Evolutionary conservation across 2,797 vertebrate genomes (phyloP).

Genomic region (Neoniphon sammara): DNA sequence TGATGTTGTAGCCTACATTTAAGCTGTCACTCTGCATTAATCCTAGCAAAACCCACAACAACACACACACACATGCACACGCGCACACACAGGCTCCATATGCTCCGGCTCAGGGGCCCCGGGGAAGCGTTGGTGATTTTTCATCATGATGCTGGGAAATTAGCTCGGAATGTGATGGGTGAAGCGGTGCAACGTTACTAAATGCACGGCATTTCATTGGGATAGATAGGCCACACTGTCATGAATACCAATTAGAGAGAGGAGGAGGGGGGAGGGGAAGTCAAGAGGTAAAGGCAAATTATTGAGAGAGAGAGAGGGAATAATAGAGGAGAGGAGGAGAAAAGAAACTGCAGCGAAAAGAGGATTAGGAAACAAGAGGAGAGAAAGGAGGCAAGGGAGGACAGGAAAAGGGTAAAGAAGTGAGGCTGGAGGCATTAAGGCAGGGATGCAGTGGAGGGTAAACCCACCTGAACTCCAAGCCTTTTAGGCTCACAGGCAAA

Average conservation of each 20-base stretch:
- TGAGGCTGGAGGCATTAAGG: too few relatives aligned
- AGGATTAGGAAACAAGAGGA: conserved; percentile 31
- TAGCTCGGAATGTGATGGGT: conserved; percentile 52
- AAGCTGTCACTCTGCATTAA: conserved; percentile 22
- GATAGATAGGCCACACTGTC: conserved; percentile 33
- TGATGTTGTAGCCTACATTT: conserved; percentile 20
- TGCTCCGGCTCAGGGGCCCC: conserved; percentile 2
- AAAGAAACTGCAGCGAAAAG: conserved; percentile 11
- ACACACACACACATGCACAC: conserved; percentile 20
- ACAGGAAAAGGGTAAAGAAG: conserved; percentile 7
- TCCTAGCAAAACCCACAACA: conserved; percentile 3
- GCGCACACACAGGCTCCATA: background rate
- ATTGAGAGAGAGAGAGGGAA: background rate
- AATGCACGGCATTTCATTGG: conserved; percentile 59
- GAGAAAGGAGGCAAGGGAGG: conserved; percentile 17
- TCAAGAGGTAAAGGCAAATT: conserved; percentile 32
- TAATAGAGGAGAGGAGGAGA: conserved; percentile 14
- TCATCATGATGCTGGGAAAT: conserved; percentile 70
- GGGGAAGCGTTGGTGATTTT: conserved; percentile 53
- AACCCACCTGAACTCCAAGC: too few relatives aligned
- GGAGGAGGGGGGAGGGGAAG: conserved; percentile 4
- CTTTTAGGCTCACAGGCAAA: too few relatives aligned
- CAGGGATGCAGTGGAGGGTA: too few relatives aligned
- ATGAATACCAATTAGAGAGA: conserved; percentile 62
- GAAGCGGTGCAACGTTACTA: conserved; percentile 42